These are phyloP conservation scores for Itoplectis maculator DNA, from an alignment of 2,888 invertebrate genomes.

Conservation along the genomic window DNA sequence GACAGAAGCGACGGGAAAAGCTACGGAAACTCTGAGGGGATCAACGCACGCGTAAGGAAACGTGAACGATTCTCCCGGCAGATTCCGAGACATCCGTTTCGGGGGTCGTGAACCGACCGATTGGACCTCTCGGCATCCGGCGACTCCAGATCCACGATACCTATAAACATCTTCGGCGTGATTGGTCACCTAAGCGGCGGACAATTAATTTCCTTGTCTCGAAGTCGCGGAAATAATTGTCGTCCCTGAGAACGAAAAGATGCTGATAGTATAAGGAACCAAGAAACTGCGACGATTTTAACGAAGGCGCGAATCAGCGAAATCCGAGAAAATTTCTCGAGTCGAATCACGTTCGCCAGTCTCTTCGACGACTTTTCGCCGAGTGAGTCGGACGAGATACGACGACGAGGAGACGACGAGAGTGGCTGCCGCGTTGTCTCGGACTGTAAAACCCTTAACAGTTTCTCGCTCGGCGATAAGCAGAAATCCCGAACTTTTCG, in stretches of 20 bases:
- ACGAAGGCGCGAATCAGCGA: too few species aligned
- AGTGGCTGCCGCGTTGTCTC: neutral
- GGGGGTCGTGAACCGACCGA: too few species aligned
- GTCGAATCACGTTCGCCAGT: constrained; percentile 63
- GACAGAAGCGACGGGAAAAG: constrained; percentile 31
- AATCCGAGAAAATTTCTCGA: constrained; percentile 41
- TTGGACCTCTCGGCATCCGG: too few species aligned
- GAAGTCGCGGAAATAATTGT: too few species aligned
- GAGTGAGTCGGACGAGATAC: neutral
- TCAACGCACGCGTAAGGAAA: neutral
- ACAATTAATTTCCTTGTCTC: too few species aligned
- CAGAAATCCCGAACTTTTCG: constrained; percentile 78
- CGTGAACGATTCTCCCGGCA: too few species aligned
- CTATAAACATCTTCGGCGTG: too few species aligned
- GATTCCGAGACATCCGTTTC: too few species aligned
- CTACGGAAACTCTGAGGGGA: too few species aligned
- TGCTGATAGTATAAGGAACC: neutral
- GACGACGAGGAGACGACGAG: neutral
- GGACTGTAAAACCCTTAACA: constrained; percentile 48
- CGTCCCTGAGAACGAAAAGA: too few species aligned
- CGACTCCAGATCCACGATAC: too few species aligned
- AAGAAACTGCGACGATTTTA: constrained; percentile 27
- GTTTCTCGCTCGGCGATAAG: constrained; percentile 67
- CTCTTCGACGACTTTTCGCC: constrained; percentile 25
- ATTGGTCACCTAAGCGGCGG: too few species aligned